Conservation (phyloP, 1,140 invertebrate genomes). For the Drosophila nigrodunni region DNA sequence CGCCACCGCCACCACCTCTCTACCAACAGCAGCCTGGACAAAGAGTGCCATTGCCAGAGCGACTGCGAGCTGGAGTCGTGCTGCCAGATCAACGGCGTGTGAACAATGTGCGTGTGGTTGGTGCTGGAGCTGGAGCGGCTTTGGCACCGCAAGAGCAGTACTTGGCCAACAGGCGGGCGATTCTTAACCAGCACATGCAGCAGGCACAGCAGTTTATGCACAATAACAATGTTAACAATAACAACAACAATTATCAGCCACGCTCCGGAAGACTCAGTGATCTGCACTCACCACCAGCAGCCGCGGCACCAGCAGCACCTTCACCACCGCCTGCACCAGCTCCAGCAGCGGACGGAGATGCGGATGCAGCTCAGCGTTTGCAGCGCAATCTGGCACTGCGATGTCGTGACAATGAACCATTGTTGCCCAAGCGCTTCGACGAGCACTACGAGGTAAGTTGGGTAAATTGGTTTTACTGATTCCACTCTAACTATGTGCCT, state of each 20-base stretch:
- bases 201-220: conserved; percentile 71
- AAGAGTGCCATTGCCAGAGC: conserved; percentile 49
- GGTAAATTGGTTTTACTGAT: not conserved
- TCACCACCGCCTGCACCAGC: conserved; percentile 32
- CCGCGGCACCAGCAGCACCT: conserved; percentile 31
- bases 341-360: conserved; percentile 58
- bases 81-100: conserved; percentile 37
- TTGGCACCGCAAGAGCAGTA: conserved; percentile 69
- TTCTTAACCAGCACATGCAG: conserved; percentile 75
- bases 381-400: conserved; percentile 79
- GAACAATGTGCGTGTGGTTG: conserved; percentile 49
- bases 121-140: conserved; percentile 23
- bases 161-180: conserved; percentile 74
- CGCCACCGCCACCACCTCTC: conserved; percentile 49
- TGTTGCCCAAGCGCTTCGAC: conserved; percentile 80
- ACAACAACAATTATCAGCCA: conserved; percentile 75
- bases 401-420: conserved; percentile 78
- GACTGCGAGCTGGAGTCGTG: conserved; percentile 36
- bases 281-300: conserved; percentile 62
- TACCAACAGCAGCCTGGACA: conserved; percentile 46
- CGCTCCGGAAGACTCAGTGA: conserved; percentile 70
- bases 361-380: conserved; percentile 75
- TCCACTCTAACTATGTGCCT: not conserved
- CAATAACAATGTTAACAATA: conserved; percentile 71
- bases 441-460: conserved; percentile 73